Percentiles rank a stretch among this genome's conserved stretches.
These are phyloP conservation scores for Phyllopteryx taeniolatus DNA, from an alignment of 2,113 vertebrate species.

Conservation along the genomic window DNA sequence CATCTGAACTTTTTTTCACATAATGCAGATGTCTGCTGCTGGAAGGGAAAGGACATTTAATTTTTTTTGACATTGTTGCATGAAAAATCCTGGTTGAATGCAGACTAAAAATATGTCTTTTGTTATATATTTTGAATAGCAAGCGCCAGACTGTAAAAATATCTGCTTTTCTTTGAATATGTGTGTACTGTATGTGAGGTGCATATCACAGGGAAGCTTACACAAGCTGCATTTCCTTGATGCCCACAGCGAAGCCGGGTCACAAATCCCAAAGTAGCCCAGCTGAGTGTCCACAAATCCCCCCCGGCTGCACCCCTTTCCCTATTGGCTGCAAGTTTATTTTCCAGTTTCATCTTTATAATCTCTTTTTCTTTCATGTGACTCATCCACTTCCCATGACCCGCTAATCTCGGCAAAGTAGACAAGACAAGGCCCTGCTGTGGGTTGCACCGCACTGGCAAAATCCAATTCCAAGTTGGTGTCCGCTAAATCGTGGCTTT, in stretches of 20 bases:
- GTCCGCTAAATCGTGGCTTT: constrained; percentile 11
- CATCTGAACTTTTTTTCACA: neutral
- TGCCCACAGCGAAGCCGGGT: constrained; percentile 25
- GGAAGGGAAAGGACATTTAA: neutral
- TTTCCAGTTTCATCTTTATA: constrained; percentile 36
- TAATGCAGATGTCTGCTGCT: neutral
- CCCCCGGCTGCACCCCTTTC: neutral
- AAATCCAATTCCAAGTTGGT: constrained; percentile 35
- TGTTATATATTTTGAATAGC: neutral
- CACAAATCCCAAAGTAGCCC: constrained; percentile 7
- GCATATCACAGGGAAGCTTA: neutral
- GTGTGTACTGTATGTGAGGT: neutral
- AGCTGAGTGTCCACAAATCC: constrained; percentile 38
- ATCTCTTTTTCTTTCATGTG: constrained; percentile 36
- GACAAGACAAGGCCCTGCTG: constrained; percentile 22
- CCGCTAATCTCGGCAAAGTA: constrained; percentile 42
- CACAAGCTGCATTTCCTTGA: constrained; percentile 11
- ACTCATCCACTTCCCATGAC: constrained; percentile 32
- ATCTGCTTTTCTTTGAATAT: neutral
- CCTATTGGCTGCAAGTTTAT: constrained; percentile 34
- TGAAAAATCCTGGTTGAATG: neutral
- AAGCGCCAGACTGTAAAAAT: neutral
- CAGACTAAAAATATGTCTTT: neutral
- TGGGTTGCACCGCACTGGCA: constrained; percentile 24
- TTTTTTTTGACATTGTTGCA: neutral